Evolutionary conservation across 2,797 vertebrate genomes (phyloP).

Genomic region (Gambusia yucatana): DNA sequence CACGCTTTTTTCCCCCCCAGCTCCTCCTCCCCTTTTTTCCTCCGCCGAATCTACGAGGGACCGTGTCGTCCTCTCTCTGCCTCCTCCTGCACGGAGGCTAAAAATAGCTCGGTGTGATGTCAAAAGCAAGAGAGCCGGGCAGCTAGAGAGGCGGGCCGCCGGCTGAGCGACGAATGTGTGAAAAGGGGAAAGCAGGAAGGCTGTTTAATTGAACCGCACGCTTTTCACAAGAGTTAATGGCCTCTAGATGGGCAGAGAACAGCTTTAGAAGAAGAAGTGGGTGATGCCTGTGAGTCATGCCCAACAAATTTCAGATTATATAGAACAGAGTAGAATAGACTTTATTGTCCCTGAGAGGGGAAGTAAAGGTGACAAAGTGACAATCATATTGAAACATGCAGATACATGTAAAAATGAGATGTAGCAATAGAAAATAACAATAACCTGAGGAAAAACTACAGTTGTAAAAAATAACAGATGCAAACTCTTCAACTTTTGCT

Average conservation of each 20-base stretch:
- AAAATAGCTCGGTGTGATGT: slow-evolving; percentile 69
- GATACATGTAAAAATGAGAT: background rate
- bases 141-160: slow-evolving; percentile 11
- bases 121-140: slow-evolving; percentile 40
- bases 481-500: background rate
- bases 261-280: background rate
- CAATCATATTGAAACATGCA: background rate
- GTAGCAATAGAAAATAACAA: background rate
- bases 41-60: slow-evolving; percentile 41
- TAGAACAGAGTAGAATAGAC: background rate
- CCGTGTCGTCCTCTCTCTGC: slow-evolving; percentile 41
- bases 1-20: slow-evolving; percentile 32
- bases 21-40: slow-evolving; percentile 26
- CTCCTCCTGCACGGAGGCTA: slow-evolving; percentile 61
- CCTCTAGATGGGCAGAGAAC: background rate
- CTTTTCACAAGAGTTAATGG: slow-evolving; percentile 8
- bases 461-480: background rate
- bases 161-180: slow-evolving; percentile 12
- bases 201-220: background rate
- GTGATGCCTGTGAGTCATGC: background rate
- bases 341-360: too few relatives aligned
- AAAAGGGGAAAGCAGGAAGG: slow-evolving; percentile 13
- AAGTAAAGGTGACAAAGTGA: background rate
- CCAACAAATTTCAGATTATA: background rate
- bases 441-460: background rate